Base-by-base conservation (phyloP, 2,797 vertebrate genomes). In the Yasuhikotakia modesta region DNA sequence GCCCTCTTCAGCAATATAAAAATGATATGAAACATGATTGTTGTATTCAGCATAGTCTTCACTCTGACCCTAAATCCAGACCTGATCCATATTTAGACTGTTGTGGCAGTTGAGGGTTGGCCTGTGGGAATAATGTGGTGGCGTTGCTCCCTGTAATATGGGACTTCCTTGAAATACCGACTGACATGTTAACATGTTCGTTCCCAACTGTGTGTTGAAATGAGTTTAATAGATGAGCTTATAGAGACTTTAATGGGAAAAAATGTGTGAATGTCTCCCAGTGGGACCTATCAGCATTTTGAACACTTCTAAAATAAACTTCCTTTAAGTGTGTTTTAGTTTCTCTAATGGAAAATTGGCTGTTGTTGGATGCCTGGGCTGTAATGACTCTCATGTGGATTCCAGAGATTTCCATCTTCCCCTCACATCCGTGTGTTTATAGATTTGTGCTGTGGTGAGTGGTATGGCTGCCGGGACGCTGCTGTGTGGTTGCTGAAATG, bases 341-440 rank as follows among this genome's bases (percentile, higher is more conserved):
- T 46, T 45, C 22, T 5, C 63, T 46, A 67, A 55, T 67, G 21
- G 16, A 19, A 19, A 57, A 67, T 27, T 75, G 32, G 17, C 12
- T 67, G 24, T 45, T 76, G 17, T 27, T 57, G 61, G 22, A 27
- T 66, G 52, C 13, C 48, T 45, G 17, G 32, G 32, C 32, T 57
- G 3, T 67, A 76, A 66, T 66, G 32, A 66, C 21, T 24, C 35
- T 55, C 63, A 66, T 66, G 63, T 67, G 61, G 48, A 43, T 75
- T 16, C 11, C 1, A 16, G 57, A 73, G n/a, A 60, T 60, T 12
- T 11, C 19, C 48, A 43, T 65, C 8, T 1, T 24, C 46, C 4
- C 13, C 35, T 76, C 60, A 17, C 1, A 5, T 17, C 16, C 16
- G 22, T 27, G 4, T 5, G 5, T 50, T 50, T 50, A 17, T 17